Evolutionary conservation across 2,113 vertebrate species (phyloP), one percentile per base, ranked within the genome.

Genomic region (Motacilla alba): DNA sequence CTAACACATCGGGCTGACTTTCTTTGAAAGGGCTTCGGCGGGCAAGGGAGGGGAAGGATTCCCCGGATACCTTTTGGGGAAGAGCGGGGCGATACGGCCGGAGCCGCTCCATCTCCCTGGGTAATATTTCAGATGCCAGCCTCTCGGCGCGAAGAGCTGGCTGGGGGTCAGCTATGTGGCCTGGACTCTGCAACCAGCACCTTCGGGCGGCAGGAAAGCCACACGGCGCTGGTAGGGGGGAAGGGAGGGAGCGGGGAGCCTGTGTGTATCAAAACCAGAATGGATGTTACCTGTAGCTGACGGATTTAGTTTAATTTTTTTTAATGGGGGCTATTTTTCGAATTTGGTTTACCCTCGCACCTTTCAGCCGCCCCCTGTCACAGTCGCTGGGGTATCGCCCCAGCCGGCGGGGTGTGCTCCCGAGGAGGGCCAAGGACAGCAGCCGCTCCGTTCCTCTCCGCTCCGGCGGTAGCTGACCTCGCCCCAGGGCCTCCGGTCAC

Each of bases 21-120:
- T 50, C 35, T 53, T 44, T 76, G 39, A 35, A 39, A 60, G n/a
- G n/a, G 13, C 39, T 87, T 83, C 30, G 14, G 33, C 27, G 39
- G 37, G 41, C 73, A 69, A 20, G 62, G 67, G n/a, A 91, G 72
- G 66, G 39, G 43, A 69, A 73, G 37, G 62, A 79, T 83, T 90
- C 67, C 67, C 63, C n/a, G 60, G 94, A 87, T 91, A 84, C 60
- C 69, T 91, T 78, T 70, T 50, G 69, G 33, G 69, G 64, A 62
- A 84, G 50, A 62, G 60, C 6, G 23, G 33, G 7, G 47, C 27
- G 7, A 50, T 30, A 19, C 15, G 9, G 46, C 39, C n/a, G 14
- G 56, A 67, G 67, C n/a, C 2, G 10, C 53, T 63, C 9, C 89
- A 33, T 37, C 9, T 68, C 27, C n/a, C 27, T 7, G 60, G 74